Percentiles rank a stretch among this genome's conserved stretches.
Evolutionary conservation across 2,113 vertebrate genomes (phyloP).

Genomic region (Phaethornis superciliosus): DNA sequence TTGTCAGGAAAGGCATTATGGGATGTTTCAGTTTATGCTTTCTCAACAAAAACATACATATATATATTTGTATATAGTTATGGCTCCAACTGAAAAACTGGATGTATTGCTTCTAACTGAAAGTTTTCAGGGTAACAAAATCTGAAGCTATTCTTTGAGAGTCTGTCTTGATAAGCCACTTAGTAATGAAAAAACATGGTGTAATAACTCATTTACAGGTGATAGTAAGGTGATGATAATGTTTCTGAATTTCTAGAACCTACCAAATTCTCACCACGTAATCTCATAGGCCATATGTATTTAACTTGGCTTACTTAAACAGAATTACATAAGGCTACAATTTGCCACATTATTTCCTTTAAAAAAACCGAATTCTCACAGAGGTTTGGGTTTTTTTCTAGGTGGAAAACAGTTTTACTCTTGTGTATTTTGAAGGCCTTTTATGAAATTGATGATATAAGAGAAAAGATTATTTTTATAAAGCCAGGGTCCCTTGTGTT

Average conservation of each 20-base stretch:
- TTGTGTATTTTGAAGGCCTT: conserved; percentile 54
- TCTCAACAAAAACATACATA: neutral
- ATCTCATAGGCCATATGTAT: conserved; percentile 1
- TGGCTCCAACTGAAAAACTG: neutral
- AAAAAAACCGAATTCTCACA: conserved; percentile 15
- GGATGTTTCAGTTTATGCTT: neutral
- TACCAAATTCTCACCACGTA: conserved; percentile 17
- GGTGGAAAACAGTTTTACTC: conserved; percentile 43
- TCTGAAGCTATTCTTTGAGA: neutral
- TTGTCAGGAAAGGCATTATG: neutral
- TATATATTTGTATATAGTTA: neutral
- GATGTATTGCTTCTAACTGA: neutral
- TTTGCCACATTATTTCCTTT: conserved; percentile 49
- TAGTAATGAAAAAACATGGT: conserved; percentile 13
- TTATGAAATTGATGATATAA: conserved; percentile 60
- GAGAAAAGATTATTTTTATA: conserved; percentile 52
- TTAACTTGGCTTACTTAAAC: conserved; percentile 38
- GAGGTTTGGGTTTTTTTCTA: neutral
- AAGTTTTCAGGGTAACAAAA: neutral
- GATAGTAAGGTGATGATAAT: neutral
- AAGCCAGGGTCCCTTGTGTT: conserved; percentile 36
- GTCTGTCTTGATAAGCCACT: neutral
- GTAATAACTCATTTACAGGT: neutral
- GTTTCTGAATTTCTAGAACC: conserved; percentile 10
- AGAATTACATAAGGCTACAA: conserved; percentile 12